Percentiles rank a stretch among this genome's conserved stretches.
phyloP scores from a whole-genome alignment of 1,140 invertebrate genomes.

The Chymomyza costata region DNA sequence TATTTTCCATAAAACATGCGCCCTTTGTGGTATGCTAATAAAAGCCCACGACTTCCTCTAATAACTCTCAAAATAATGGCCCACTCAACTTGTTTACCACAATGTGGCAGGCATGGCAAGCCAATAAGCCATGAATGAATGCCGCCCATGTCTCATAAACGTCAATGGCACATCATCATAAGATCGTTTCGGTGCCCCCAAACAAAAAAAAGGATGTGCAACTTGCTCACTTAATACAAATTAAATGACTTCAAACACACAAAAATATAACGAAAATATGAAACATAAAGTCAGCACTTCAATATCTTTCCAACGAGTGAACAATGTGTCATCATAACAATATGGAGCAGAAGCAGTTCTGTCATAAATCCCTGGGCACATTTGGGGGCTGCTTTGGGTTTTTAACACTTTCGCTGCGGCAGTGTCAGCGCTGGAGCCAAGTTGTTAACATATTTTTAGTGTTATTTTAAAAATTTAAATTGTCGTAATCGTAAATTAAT shows the following conservation, averaged over 20 bases:
- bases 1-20: no score
- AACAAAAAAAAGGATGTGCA: conserved; percentile 9
- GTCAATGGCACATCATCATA: conserved; percentile 42
- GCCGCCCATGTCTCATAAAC: conserved; percentile 35
- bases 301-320: conserved; percentile 29
- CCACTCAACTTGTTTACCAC: conserved; percentile 16
- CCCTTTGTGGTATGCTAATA: conserved; percentile 26
- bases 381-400: conserved; percentile 39
- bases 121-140: conserved; percentile 34
- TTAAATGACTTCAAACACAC: conserved; percentile 46
- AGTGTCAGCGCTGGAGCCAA: conserved; percentile 37
- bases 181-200: conserved; percentile 1
- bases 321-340: conserved; percentile 35
- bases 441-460: conserved; percentile 71
- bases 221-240: conserved; percentile 37
- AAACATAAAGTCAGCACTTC: conserved; percentile 49
- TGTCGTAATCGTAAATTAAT: conserved; percentile 75
- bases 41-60: conserved; percentile 36
- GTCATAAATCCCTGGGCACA: conserved; percentile 51
- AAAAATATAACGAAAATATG: conserved; percentile 22
- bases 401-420: conserved; percentile 61
- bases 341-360: conserved; percentile 11
- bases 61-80: conserved; percentile 31
- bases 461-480: conserved; percentile 74
- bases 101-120: no score